These are phyloP conservation scores for Alligator sinensis DNA, from an alignment of 2,113 vertebrate species.

Conservation along the genomic window DNA sequence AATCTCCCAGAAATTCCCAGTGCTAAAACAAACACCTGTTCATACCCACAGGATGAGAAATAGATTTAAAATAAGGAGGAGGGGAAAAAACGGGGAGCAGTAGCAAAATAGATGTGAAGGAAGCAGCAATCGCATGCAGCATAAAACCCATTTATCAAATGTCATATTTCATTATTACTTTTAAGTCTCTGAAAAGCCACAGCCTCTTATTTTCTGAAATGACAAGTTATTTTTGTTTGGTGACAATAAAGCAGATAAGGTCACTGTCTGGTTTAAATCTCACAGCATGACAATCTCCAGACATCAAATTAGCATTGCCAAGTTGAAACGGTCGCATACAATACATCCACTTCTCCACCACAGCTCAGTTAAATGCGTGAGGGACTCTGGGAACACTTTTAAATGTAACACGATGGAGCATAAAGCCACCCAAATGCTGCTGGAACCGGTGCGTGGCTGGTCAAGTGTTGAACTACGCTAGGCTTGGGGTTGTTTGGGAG, in stretches of 20 bases:
- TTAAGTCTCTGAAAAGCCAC: neutral
- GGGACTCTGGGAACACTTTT: neutral
- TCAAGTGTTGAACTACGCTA: neutral
- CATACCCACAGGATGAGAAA: neutral
- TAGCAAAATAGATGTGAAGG: neutral
- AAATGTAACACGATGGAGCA: neutral
- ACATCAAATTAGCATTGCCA: neutral
- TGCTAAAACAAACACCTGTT: no score
- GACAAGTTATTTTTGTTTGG: neutral
- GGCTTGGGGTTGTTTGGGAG: neutral
- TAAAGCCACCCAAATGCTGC: neutral
- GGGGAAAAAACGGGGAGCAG: neutral
- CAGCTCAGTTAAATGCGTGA: neutral
- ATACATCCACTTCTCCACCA: neutral
- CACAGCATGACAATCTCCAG: neutral
- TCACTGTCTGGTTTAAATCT: neutral
- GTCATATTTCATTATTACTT: neutral
- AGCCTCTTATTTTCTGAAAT: neutral
- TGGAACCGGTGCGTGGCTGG: neutral
- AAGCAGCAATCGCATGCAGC: neutral
- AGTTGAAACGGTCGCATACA: neutral
- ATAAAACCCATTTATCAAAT: neutral
- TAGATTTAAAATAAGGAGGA: accelerated
- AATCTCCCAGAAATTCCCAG: no score
- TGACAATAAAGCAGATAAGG: neutral